Base-by-base conservation (phyloP, 2,888 invertebrate genomes). In the Apoderus coryli region DNA sequence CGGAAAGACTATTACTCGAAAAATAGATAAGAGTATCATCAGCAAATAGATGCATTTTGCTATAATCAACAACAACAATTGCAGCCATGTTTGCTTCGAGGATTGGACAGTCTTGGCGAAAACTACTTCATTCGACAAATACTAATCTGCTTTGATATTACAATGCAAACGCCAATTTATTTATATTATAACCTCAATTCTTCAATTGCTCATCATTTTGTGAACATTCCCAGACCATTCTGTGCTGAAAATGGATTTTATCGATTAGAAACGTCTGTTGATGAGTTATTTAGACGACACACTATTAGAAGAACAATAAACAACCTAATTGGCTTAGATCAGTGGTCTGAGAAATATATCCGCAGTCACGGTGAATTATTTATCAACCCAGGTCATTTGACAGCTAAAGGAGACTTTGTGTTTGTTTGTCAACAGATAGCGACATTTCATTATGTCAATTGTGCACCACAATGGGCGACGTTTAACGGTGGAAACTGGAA, bases 381-480 rank as follows among this genome's bases (percentile, higher is more conserved):
- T 35, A 42, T 67, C 19, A 47, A 65, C 3, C 55, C 64, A 25
- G 76, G 74, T 3, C 76, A 76, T 44, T 53, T 73, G 23, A 54
- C 65, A 0, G 71, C 75, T 2, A 73, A 68, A 44, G 63, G 63
- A 5, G 75, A 76, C 50, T 71, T 64, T 41, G 54, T 73, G 7
- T 71, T 63, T 41, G 68, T 65, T 0, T 54, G 64, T 4, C 66
- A 67, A 22, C 71, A 74, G 42, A 54, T 60, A 1, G 50, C 69
- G 1, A 67, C 70, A 0, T 75, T 73, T 52, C 70, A 68, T 50
- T 73, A 67, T 45, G 54, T 73, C 27, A 76, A 76, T 44, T 63
- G 63, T 2, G 69, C 68, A 3, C 74, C 75, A 2, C 76, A 76
- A 41, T 76, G 74, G 74, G 68, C 71, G 42, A 54, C 54, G 3